Evolutionary conservation across 2,888 invertebrate genomes (phyloP), one percentile per base, ranked within the genome.

Genomic region (Diaperis boleti): DNA sequence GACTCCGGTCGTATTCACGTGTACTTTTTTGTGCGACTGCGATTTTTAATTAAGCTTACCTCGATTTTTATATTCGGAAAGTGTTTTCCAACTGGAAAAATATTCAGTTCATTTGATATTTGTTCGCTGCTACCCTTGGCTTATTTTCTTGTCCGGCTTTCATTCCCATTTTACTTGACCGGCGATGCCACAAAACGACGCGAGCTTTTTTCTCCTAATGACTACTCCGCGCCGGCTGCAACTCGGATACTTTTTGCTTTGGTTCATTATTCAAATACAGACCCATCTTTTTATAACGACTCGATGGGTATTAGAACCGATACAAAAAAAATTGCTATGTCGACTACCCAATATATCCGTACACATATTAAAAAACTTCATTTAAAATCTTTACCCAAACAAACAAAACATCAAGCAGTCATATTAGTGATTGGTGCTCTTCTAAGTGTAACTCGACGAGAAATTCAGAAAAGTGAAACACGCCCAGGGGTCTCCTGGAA

Each of bases 41-140:
- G 77, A 79, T 79, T 81, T 80, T 81, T 80, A 80, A 81, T 80
- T 81, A 80, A 80, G 79, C 78, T 76, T 75, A 76, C 76, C 75
- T 77, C 77, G 73, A 74, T 76, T 78, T 79, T 76, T 78, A 78
- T 77, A 79, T 79, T 77, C 78, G 76, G 76, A 78, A 79, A 78
- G 79, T 78, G 78, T 77, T 79, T 79, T 79, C 75, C 77, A 75
- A 76, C 78, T 76, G 79, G 78, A 79, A 79, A 79, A 79, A 78
- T 79, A 77, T 79, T 76, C 79, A 77, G 78, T 79, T 79, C 79
- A 79, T 79, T 80, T 78, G 77, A 75, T 78, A 76, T 78, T 78
- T 77, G 76, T 76, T 74, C 72, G 70, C 72, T 70, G 69, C 67
- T 72, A 73, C 77, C 77, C 78, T 78, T 75, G 76, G 75, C 78